A percentile compares a stretch with the other conserved stretches of the same genome.
phyloP scores from a whole-genome alignment of 37 sponge, comb jelly and placozoan species.

The Aplysina aerophoba region DNA sequence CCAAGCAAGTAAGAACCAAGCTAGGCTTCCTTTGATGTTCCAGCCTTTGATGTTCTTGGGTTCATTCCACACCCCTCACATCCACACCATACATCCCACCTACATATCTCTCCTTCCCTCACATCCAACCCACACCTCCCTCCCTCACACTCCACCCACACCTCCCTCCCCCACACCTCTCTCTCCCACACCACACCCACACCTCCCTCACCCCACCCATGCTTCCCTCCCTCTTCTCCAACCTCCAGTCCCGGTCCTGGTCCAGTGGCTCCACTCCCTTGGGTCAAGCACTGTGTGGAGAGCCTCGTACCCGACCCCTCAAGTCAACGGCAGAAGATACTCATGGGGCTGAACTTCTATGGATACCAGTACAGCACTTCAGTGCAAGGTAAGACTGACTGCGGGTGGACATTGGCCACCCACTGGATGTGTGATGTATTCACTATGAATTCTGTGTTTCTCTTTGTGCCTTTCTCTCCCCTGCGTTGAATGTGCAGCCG shows the following conservation, averaged over 20 bases:
- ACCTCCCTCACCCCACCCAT: neutral
- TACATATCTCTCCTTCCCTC: too few relatives aligned
- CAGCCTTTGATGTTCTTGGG: neutral
- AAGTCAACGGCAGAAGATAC: constrained; percentile 76
- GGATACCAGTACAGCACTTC: constrained; percentile 80
- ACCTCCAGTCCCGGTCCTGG: constrained; percentile 65
- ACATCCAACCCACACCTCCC: too few relatives aligned
- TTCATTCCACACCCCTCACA: too few relatives aligned
- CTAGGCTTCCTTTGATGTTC: neutral
- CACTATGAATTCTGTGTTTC: too few relatives aligned
- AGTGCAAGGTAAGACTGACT: constrained; percentile 62
- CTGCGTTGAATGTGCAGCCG: constrained; percentile 4
- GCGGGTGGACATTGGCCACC: too few relatives aligned
- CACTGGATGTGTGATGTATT: too few relatives aligned
- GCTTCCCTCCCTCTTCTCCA: neutral
- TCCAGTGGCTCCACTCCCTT: constrained; percentile 83
- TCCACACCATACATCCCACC: too few relatives aligned
- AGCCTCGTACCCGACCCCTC: constrained; percentile 62
- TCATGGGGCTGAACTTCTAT: constrained; percentile 96
- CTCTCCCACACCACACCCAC: too few relatives aligned
- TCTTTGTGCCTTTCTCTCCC: too few relatives aligned
- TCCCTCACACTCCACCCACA: too few relatives aligned
- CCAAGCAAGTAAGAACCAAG: constrained; percentile 63
- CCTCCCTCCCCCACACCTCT: too few relatives aligned
- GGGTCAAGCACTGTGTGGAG: constrained; percentile 81